A percentile compares a stretch with the other conserved stretches of the same genome.
These are phyloP conservation scores for Eristalinus sepulchralis DNA, from an alignment of 2,888 invertebrate species.

Conservation along the genomic window DNA sequence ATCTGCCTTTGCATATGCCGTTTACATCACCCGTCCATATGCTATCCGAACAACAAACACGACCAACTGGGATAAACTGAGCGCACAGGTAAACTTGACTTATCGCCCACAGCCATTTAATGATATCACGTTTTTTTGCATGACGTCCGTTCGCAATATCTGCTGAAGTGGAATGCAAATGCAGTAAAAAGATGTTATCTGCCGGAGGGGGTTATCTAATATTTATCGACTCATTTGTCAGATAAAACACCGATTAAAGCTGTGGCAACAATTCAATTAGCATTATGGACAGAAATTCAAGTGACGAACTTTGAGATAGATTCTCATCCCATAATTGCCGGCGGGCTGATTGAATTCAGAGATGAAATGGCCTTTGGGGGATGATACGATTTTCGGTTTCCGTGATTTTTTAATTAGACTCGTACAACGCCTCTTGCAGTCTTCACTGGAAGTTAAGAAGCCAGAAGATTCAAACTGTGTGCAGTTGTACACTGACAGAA, in stretches of 20 bases:
- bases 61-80: constrained; percentile 30
- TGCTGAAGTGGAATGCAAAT: constrained; percentile 37
- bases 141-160: constrained; percentile 13
- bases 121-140: constrained; percentile 49
- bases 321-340: background rate
- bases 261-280: background rate
- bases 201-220: constrained; percentile 35
- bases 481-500: background rate
- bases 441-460: background rate
- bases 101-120: constrained; percentile 8
- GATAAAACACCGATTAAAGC: constrained; percentile 36
- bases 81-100: background rate
- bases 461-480: background rate
- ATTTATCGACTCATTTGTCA: constrained; percentile 21
- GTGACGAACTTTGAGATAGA: background rate
- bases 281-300: background rate
- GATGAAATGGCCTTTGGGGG: background rate
- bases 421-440: background rate
- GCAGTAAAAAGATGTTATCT: constrained; percentile 28
- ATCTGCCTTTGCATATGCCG: constrained; percentile 14
- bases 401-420: background rate
- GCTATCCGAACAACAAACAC: constrained; percentile 23
- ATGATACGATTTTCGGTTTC: background rate
- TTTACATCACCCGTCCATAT: constrained; percentile 27
- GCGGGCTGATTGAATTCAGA: background rate